Evolutionary conservation across 2,797 vertebrate species (phyloP).

Genomic region (Ptychobarbus kaznakovi): DNA sequence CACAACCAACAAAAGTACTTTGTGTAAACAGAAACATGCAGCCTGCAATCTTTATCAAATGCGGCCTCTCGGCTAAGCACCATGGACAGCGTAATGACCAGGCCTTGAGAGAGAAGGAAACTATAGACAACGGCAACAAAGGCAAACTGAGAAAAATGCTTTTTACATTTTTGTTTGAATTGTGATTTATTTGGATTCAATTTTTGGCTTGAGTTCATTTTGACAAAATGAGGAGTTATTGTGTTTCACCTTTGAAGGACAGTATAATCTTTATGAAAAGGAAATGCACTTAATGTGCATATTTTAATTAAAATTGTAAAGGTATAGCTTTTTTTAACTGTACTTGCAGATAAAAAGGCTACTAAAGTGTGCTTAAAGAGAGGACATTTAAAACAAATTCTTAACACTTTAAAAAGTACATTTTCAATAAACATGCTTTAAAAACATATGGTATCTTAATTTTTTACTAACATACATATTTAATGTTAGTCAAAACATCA

Average conservation of each 20-base stretch:
- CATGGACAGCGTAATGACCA: slow-evolving; percentile 19
- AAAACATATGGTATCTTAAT: neutral
- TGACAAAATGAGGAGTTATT: neutral
- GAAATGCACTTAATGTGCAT: neutral
- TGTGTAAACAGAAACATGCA: neutral
- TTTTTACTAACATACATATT: neutral
- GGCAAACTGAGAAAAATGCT: neutral
- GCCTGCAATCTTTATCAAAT: neutral
- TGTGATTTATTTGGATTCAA: neutral
- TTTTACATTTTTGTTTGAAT: neutral
- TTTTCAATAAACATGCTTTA: neutral
- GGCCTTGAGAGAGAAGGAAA: slow-evolving; percentile 1
- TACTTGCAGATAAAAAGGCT: neutral
- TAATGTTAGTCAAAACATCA: neutral
- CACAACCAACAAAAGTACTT: neutral
- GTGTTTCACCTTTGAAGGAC: neutral
- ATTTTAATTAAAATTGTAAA: neutral
- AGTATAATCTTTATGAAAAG: neutral
- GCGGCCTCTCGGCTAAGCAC: slow-evolving; percentile 1
- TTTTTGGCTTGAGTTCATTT: neutral
- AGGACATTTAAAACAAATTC: neutral
- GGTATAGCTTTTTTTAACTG: neutral
- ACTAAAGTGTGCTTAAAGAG: neutral
- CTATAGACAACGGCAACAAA: neutral
- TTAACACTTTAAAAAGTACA: neutral